A percentile compares a stretch with the other conserved stretches of the same genome.
These are phyloP conservation scores for Neoniphon sammara DNA, from an alignment of 2,797 vertebrate species.

Conservation along the genomic window DNA sequence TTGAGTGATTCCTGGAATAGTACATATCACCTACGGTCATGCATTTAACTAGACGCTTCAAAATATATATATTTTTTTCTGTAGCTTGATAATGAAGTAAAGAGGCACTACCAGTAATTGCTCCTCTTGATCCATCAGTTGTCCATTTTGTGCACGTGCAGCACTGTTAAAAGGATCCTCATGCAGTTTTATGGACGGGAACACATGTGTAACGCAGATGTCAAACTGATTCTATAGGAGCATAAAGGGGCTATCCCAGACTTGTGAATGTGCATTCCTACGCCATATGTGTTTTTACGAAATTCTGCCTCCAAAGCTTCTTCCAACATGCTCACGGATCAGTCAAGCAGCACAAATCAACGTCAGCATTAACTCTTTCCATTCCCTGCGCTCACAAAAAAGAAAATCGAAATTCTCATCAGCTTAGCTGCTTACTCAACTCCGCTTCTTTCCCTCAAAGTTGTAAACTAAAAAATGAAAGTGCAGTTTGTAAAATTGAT, in stretches of 20 bases:
- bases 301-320: constrained; percentile 23
- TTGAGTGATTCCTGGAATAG: constrained; percentile 26
- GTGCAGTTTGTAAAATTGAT: constrained; percentile 51
- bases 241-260: constrained; percentile 23
- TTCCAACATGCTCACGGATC: constrained; percentile 10
- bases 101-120: not conserved
- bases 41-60: constrained; percentile 22
- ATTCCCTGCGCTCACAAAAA: constrained; percentile 17
- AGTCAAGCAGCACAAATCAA: constrained; percentile 41
- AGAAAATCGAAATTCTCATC: constrained; percentile 46
- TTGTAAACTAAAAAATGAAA: constrained; percentile 51
- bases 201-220: constrained; percentile 77
- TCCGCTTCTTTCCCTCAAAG: constrained; percentile 6
- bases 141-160: constrained; percentile 40
- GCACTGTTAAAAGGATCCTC: constrained; percentile 57
- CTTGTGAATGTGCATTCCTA: constrained; percentile 67
- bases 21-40: constrained; percentile 43
- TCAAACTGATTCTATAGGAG: constrained; percentile 54
- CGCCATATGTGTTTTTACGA: constrained; percentile 56
- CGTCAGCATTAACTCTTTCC: constrained; percentile 23
- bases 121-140: constrained; percentile 30
- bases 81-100: constrained; percentile 1
- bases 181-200: constrained; percentile 55
- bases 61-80: constrained; percentile 10
- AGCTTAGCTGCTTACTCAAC: constrained; percentile 14